phyloP scores from a whole-genome alignment of 2,888 invertebrate genomes.

The Tenthredo mesomela region DNA sequence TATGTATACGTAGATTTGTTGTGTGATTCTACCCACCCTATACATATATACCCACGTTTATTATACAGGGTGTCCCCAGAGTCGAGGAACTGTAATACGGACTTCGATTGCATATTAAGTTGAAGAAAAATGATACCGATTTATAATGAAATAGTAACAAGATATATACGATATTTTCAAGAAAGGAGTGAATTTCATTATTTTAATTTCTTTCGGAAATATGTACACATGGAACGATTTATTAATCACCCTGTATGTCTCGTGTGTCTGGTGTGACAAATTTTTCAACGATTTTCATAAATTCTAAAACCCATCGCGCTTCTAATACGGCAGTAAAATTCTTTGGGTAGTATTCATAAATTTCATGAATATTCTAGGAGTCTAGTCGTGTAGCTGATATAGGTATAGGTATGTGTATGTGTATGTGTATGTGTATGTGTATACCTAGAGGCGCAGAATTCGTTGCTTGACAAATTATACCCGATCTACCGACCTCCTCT shows the following conservation, averaged over 20 bases:
- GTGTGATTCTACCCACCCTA: background rate
- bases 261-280: background rate
- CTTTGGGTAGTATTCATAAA: slow-evolving; percentile 9
- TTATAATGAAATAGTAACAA: background rate
- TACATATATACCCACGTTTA: background rate
- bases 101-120: background rate
- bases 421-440: background rate
- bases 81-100: background rate
- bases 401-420: background rate
- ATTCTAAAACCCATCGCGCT: background rate
- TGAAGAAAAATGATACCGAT: background rate
- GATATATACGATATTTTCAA: background rate
- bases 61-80: background rate
- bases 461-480: slow-evolving; percentile 21
- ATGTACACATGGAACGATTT: background rate
- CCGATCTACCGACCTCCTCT: background rate
- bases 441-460: too few species aligned
- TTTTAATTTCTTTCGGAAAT: background rate
- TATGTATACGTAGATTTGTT: background rate
- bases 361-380: slow-evolving; percentile 30
- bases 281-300: background rate
- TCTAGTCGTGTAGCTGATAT: background rate
- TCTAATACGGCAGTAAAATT: background rate
- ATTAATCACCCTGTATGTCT: too few species aligned
- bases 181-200: background rate